Evolutionary conservation across 2,797 vertebrate species (phyloP).

Genomic region (Neomorphus geoffroyi): DNA sequence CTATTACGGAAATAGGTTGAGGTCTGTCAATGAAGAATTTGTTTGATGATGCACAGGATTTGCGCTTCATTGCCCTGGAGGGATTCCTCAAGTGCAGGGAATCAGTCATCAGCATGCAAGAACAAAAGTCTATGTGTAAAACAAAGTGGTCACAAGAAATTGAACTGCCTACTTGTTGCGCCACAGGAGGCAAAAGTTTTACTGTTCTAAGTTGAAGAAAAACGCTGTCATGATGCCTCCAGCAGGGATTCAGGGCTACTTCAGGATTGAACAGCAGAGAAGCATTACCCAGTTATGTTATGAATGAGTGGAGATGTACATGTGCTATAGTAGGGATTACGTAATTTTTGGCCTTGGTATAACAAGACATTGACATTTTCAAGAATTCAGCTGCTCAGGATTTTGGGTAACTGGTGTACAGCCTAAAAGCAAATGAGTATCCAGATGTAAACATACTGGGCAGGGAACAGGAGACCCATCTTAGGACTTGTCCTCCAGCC

Average conservation of each 20-base stretch:
- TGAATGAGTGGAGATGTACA: background rate
- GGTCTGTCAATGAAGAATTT: background rate
- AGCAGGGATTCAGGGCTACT: background rate
- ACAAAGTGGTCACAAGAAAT: background rate
- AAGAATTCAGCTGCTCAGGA: background rate
- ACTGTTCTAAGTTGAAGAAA: background rate
- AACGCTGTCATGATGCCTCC: background rate
- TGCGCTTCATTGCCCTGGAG: background rate
- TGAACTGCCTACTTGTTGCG: background rate
- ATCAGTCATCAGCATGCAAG: background rate
- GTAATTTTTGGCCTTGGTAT: background rate
- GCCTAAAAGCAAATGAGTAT: background rate
- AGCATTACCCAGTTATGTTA: background rate
- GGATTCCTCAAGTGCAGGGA: background rate
- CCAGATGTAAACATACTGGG: background rate
- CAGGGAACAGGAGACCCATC: background rate
- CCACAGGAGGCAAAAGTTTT: background rate
- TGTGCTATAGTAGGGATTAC: background rate
- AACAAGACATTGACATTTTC: background rate
- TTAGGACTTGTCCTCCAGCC: background rate
- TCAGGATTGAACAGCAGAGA: background rate
- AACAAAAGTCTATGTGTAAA: background rate
- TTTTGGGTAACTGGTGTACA: background rate
- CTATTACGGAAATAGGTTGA: background rate
- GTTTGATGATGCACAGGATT: background rate